phyloP scores from a whole-genome alignment of 2,888 invertebrate species.

The Pandemis corylana region DNA sequence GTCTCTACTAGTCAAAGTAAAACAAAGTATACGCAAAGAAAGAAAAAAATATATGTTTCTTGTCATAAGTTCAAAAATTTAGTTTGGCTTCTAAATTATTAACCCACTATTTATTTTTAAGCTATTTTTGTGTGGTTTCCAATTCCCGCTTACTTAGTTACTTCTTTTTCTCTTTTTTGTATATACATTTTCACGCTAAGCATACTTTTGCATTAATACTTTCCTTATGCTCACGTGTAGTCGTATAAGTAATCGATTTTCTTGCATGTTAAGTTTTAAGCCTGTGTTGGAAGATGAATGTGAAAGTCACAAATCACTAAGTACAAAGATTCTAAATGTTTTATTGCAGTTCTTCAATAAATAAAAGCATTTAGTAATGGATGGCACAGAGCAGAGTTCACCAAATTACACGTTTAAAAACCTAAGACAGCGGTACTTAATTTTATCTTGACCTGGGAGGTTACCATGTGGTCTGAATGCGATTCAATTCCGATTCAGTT shows the following conservation, averaged over 20 bases:
- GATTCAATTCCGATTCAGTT: no score
- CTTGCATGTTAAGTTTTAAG: slow-evolving; percentile 29
- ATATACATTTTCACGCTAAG: neutral
- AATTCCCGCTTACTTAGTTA: neutral
- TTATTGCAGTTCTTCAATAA: neutral
- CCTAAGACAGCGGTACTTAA: no score
- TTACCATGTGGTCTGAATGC: no score
- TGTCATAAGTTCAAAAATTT: no score
- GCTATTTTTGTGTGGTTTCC: neutral
- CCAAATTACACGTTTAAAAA: no score
- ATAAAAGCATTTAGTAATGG: neutral
- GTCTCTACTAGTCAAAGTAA: no score
- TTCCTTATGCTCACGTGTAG: slow-evolving; percentile 15
- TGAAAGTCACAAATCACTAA: slow-evolving; percentile 29
- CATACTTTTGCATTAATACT: slow-evolving; percentile 6
- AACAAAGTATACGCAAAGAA: no score
- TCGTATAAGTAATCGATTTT: slow-evolving; percentile 18
- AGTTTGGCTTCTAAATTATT: no score
- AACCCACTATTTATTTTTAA: neutral
- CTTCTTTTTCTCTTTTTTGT: neutral
- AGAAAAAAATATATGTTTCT: no score
- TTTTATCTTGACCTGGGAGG: no score
- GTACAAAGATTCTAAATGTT: neutral
- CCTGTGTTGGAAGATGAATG: slow-evolving; percentile 11
- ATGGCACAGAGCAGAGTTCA: neutral